These are phyloP conservation scores for Drosophila bocqueti DNA, from an alignment of 1,140 invertebrate genomes.

Conservation along the genomic window DNA sequence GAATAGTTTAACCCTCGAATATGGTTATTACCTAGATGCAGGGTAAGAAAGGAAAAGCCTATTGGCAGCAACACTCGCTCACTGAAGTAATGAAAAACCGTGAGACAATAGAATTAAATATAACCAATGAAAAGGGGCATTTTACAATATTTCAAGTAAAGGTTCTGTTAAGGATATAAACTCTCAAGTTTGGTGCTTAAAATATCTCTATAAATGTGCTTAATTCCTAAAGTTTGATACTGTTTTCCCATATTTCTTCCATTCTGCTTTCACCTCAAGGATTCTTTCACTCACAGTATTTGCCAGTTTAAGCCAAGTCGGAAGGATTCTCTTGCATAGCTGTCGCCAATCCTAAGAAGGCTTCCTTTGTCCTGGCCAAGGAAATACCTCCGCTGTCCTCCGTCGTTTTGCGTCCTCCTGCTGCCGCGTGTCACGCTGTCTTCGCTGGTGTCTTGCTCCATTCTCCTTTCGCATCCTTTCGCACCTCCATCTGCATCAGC, in stretches of 20 bases:
- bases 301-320: constrained; percentile 3
- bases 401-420: constrained; percentile 7
- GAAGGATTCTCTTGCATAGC: constrained; percentile 31
- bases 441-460: constrained; percentile 30
- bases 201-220: not conserved
- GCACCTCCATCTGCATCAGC: constrained; percentile 40
- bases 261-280: not conserved
- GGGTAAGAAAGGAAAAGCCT: constrained; percentile 3
- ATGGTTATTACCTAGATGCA: not conserved
- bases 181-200: not conserved
- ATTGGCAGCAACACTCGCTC: not conserved
- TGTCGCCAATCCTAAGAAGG: constrained; percentile 29
- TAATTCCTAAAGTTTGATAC: not conserved
- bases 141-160: no score
- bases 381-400: constrained; percentile 19
- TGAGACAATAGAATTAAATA: constrained; percentile 5
- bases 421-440: constrained; percentile 53
- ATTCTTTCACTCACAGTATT: constrained; percentile 4
- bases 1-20: constrained; percentile 17
- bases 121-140: no score
- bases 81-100: not conserved
- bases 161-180: no score
- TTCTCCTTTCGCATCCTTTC: constrained; percentile 14
- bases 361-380: constrained; percentile 38
- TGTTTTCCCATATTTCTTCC: not conserved